A percentile compares a stretch with the other conserved stretches of the same genome.
phyloP scores from a whole-genome alignment of 2,113 vertebrate species.

The Leptocoma aspasia region DNA sequence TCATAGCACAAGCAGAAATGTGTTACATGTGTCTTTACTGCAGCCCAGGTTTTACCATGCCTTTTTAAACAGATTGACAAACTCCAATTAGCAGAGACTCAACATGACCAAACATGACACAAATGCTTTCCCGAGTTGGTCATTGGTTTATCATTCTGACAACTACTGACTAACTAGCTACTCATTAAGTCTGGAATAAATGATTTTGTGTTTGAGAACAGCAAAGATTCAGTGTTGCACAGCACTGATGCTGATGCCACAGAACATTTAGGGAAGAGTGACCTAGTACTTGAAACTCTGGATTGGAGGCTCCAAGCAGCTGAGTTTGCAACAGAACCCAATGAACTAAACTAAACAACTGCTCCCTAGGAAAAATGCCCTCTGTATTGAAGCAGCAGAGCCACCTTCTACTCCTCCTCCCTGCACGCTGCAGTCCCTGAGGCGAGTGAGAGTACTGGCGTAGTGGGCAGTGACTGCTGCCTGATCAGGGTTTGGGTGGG shows the following conservation, averaged over 20 bases:
- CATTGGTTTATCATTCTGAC: neutral
- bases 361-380: neutral
- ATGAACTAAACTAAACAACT: neutral
- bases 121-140: neutral
- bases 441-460: neutral
- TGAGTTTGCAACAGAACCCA: neutral
- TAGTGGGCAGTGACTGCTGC: neutral
- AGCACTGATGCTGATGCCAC: neutral
- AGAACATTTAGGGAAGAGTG: neutral
- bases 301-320: neutral
- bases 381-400: neutral
- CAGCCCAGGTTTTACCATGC: neutral
- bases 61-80: neutral
- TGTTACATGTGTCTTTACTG: rapidly evolving
- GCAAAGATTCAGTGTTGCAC: neutral
- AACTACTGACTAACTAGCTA: neutral
- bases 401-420: neutral
- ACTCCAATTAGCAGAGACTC: neutral
- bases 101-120: neutral
- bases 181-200: neutral
- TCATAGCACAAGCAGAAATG: neutral
- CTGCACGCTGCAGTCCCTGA: rapidly evolving
- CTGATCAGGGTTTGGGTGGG: neutral
- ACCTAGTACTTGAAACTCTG: neutral
- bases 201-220: neutral